phyloP scores from a whole-genome alignment of 1,140 invertebrate species.

The Hypsibius dujardini region DNA sequence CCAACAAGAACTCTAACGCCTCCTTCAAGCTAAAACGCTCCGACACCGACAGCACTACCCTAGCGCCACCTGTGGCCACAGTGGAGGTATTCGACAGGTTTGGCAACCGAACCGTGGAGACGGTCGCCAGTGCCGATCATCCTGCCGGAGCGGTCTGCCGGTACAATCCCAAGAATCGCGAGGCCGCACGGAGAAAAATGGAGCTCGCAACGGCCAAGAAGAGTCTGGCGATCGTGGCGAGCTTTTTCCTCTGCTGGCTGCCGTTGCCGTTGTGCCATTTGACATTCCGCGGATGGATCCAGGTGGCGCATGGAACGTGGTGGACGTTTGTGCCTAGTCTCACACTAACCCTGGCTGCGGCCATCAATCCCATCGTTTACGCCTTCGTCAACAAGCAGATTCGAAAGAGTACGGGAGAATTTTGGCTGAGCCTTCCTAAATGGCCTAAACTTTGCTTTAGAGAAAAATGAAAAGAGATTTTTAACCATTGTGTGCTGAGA shows the following conservation, averaged over 20 bases:
- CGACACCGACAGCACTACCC: too few species aligned
- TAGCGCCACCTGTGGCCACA: background rate
- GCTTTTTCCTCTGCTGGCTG: constrained; percentile 9
- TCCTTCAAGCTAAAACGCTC: background rate
- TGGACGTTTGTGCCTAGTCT: constrained; percentile 5
- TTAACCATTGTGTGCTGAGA: too few species aligned
- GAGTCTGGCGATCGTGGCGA: background rate
- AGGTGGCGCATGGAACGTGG: background rate
- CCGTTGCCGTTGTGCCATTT: background rate
- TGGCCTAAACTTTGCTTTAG: too few species aligned
- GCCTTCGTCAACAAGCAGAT: constrained; percentile 5
- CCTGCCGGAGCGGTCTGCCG: background rate
- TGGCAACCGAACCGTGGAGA: background rate
- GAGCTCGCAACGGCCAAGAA: background rate
- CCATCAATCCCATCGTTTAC: background rate
- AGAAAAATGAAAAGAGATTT: too few species aligned
- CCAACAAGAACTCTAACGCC: too few species aligned
- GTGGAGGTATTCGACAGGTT: background rate
- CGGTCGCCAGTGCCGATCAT: background rate
- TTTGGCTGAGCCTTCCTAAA: too few species aligned
- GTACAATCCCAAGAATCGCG: background rate
- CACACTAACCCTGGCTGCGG: background rate
- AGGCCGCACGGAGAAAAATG: background rate
- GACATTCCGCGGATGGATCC: background rate
- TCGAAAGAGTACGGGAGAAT: background rate